Conservation (phyloP, 2,113 vertebrate species). For the Oryzias javanicus region DNA sequence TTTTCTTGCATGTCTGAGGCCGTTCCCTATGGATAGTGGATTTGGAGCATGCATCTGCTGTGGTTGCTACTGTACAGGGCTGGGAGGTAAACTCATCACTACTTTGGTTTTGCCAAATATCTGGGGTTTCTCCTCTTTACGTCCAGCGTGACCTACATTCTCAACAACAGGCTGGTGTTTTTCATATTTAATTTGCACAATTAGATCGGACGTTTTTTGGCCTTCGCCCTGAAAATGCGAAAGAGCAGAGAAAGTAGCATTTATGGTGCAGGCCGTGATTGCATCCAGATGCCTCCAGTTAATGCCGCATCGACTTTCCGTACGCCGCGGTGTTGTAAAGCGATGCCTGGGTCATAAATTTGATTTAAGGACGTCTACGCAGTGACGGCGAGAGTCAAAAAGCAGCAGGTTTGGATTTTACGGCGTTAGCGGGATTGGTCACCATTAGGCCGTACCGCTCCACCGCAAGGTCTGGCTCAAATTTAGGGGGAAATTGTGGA, state of each 20-base stretch:
- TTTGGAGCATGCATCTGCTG: slow-evolving; percentile 11
- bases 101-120: no score
- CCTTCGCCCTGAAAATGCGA: slow-evolving; percentile 36
- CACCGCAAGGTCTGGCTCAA: no score
- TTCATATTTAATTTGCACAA: slow-evolving; percentile 25
- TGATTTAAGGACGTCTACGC: slow-evolving; percentile 4
- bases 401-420: no score
- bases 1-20: slow-evolving; percentile 17
- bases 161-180: slow-evolving; percentile 7
- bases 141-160: background rate
- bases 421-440: no score
- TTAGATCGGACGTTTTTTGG: slow-evolving; percentile 50
- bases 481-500: no score
- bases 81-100: background rate
- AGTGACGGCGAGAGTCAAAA: no score
- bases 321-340: slow-evolving; percentile 30
- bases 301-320: slow-evolving; percentile 26
- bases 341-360: slow-evolving; percentile 30
- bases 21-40: slow-evolving; percentile 15
- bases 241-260: slow-evolving; percentile 45
- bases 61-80: slow-evolving; percentile 22
- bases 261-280: slow-evolving; percentile 28
- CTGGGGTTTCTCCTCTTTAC: no score
- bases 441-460: no score
- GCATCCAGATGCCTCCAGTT: slow-evolving; percentile 72